Evolutionary conservation across 2,888 invertebrate genomes (phyloP).

Genomic region (Buathra laborator): DNA sequence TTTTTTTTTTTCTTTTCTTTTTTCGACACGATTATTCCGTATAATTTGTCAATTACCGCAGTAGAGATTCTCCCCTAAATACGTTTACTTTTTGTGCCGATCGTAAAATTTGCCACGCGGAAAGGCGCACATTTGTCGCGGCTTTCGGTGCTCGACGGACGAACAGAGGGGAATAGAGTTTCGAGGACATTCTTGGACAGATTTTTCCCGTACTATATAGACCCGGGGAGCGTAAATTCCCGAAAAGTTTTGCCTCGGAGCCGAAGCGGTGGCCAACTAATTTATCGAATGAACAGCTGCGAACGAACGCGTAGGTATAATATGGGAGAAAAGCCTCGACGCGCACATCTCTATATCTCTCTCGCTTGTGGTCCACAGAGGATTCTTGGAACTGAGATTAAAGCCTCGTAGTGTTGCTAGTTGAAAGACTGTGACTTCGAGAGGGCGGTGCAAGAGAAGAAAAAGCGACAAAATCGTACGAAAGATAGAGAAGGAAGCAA

Average conservation of each 20-base stretch:
- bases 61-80: conserved; percentile 18
- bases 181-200: conserved; percentile 15
- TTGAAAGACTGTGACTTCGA: neutral
- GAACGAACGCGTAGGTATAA: conserved; percentile 20
- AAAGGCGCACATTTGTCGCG: conserved; percentile 49
- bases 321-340: neutral
- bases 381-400: conserved; percentile 29
- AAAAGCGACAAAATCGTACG: neutral
- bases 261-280: conserved; percentile 14
- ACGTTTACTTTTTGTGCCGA: conserved; percentile 11
- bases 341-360: neutral
- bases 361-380: neutral
- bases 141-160: neutral
- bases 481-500: neutral
- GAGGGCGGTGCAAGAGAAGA: neutral
- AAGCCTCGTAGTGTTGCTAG: neutral
- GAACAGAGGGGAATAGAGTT: neutral
- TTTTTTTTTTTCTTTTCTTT: conserved; percentile 49
- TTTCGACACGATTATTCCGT: conserved; percentile 58
- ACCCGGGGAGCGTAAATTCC: neutral
- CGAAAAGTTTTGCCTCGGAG: conserved; percentile 17
- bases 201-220: conserved; percentile 7
- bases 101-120: conserved; percentile 42
- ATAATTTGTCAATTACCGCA: conserved; percentile 59
- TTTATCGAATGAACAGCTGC: conserved; percentile 34